Evolutionary conservation across 2,888 invertebrate genomes (phyloP), one percentile per base, ranked within the genome.

Genomic region (Torymus tubicola): DNA sequence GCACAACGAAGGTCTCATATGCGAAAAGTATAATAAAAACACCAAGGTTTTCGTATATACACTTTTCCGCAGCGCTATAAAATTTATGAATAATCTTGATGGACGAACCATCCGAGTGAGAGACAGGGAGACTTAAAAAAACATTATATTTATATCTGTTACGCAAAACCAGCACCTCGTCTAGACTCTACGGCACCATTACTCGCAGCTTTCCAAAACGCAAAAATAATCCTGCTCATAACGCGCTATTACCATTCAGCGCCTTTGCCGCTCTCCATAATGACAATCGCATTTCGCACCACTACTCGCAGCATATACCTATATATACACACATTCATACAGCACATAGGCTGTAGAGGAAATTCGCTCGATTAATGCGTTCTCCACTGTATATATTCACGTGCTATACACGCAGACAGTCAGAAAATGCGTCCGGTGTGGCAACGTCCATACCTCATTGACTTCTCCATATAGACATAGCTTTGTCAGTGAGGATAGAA

Each of bases 321-420:
- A 21, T 21, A 21, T 21, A 21, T 21, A 21, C 21, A 21, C 21
- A 21, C 21, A 21, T 2, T 2, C 2, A 42, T 8, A 11, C 16
- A 18, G 24, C 5, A 5, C 53, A n/a, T n/a, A 50, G 31, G 14
- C 14, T 14, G 50, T 68, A 57, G 61, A 61, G 42, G 64, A 74
- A 65, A 80, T 70, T 70, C n/a, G 60, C 60, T 71, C 70, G 60
- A 80, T 80, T 75, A 80, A 80, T 70, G 74, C n/a, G 3, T 5
- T 31, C 31, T 31, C n/a, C 18, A 55, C 11, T 12, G 52, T 50
- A 10, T 21, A 21, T 21, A 21, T 21, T 1, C 21, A 2, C 21
- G 21, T 21, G 21, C 21, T 21, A 21, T 21, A 21, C 21, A 21
- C n/a, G n/a, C 31, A 31, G 31, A 31, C 31, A 31, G 31, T 5